Conservation (phyloP, 2,888 invertebrate species). For the Amaurobius ferox region DNA sequence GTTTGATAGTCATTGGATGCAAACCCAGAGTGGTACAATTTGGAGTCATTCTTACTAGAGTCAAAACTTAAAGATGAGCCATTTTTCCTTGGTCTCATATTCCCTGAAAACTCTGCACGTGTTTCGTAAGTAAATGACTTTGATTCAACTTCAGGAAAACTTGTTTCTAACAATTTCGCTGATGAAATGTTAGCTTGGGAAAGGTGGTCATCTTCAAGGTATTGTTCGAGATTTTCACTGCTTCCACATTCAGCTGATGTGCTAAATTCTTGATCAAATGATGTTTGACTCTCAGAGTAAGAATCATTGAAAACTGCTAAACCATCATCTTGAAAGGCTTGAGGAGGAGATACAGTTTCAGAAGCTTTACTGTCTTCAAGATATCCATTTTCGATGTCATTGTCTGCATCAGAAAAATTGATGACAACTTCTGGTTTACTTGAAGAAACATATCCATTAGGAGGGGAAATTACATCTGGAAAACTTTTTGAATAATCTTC, state of each 20-base stretch:
- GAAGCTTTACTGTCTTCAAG: constrained; percentile 3
- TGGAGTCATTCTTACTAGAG: background rate
- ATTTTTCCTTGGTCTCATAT: constrained; percentile 2
- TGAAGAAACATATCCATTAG: background rate
- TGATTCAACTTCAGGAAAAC: constrained; percentile 20
- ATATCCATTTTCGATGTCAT: background rate
- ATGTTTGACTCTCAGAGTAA: background rate
- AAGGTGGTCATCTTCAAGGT: background rate
- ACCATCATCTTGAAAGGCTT: constrained; percentile 6
- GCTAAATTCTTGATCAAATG: background rate
- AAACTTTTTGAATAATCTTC: background rate
- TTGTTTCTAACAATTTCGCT: constrained; percentile 20
- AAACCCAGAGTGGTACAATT: background rate
- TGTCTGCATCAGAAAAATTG: background rate
- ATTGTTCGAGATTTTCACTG: background rate
- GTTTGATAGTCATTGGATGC: background rate
- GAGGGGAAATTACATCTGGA: background rate
- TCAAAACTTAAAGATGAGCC: background rate
- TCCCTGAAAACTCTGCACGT: background rate
- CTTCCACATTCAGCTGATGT: constrained; percentile 9
- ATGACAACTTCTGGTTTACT: background rate
- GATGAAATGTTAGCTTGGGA: background rate
- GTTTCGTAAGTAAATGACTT: constrained; percentile 29
- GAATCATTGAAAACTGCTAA: background rate
- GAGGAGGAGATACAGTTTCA: constrained; percentile 7